These are phyloP conservation scores for Diorhabda elongata DNA, from an alignment of 1,140 invertebrate species.

Conservation along the genomic window DNA sequence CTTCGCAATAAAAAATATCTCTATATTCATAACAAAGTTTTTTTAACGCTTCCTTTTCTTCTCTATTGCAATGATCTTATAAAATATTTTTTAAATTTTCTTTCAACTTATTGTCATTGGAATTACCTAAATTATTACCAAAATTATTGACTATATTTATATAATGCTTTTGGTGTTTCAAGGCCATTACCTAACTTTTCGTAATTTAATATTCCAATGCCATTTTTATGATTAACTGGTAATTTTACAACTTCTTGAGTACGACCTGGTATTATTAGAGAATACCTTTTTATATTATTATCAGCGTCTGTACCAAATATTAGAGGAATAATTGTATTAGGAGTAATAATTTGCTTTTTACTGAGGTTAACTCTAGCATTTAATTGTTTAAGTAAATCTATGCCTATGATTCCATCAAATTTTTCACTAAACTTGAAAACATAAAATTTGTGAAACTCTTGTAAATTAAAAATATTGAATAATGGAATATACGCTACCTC, in stretches of 20 bases:
- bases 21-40: too few species aligned
- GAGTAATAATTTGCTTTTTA: slow-evolving; percentile 1
- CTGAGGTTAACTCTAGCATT: neutral
- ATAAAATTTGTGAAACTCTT: neutral
- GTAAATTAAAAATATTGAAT: slow-evolving; percentile 17
- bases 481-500: too few species aligned
- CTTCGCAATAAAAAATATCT: too few species aligned
- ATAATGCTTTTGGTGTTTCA: neutral
- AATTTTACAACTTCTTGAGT: neutral
- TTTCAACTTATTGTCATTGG: slow-evolving; percentile 15
- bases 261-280: neutral
- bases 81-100: too few species aligned
- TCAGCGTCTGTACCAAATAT: neutral
- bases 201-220: neutral
- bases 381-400: neutral
- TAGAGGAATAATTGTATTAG: neutral
- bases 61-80: too few species aligned
- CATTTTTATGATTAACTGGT: slow-evolving; percentile 1
- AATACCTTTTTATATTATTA: neutral
- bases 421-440: slow-evolving; percentile 4
- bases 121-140: neutral
- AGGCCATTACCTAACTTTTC: neutral
- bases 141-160: neutral
- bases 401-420: slow-evolving; percentile 7
- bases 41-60: too few species aligned